A percentile compares a stretch with the other conserved stretches of the same genome.
Evolutionary conservation across 2,113 vertebrate species (phyloP).

Genomic region (Rhombomys opimus): DNA sequence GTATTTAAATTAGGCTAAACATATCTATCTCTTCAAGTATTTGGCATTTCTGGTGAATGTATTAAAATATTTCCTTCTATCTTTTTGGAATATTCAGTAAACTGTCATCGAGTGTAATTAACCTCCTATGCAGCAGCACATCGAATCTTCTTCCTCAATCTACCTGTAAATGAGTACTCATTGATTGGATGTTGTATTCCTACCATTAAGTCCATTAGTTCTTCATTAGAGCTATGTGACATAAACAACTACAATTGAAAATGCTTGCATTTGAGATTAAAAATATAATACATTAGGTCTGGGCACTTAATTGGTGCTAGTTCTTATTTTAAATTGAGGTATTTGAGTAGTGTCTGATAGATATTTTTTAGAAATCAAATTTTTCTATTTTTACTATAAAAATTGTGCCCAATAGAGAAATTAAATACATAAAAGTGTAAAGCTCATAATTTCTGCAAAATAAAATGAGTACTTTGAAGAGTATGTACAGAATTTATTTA

Average conservation of each 20-base stretch:
- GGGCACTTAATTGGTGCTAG: background rate
- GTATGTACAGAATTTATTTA: background rate
- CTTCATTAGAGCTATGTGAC: background rate
- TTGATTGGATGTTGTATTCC: background rate
- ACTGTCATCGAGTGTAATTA: background rate
- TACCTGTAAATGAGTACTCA: background rate
- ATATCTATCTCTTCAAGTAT: background rate
- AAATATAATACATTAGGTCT: background rate
- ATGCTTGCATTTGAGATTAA: background rate
- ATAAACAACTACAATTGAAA: background rate
- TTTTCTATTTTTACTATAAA: background rate
- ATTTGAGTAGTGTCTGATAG: background rate
- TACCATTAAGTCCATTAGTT: background rate
- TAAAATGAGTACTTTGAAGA: background rate
- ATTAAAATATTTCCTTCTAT: background rate
- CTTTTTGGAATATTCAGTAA: background rate
- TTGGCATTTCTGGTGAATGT: background rate
- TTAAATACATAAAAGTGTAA: background rate
- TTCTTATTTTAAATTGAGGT: background rate
- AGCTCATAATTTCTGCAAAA: background rate
- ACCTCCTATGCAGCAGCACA: background rate
- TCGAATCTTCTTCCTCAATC: background rate
- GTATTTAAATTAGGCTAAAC: background rate
- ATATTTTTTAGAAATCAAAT: background rate
- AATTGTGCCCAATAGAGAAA: background rate